phyloP scores from a whole-genome alignment of 2,888 invertebrate genomes.

The Agriotes lineatus region DNA sequence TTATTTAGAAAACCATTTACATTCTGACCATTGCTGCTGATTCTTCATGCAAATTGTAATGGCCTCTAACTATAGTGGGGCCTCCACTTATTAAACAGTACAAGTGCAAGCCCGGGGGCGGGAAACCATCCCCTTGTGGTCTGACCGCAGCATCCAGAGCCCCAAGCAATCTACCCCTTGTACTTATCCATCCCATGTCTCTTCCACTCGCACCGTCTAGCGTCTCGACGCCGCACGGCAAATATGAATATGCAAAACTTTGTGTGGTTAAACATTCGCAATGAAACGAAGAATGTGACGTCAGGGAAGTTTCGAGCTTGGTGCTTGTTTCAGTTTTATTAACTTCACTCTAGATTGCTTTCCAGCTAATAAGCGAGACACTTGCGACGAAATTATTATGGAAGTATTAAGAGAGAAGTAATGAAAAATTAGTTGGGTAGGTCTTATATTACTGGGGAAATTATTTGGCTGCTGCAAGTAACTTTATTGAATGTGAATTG shows the following conservation, averaged over 20 bases:
- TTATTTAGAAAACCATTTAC: slow-evolving; percentile 22
- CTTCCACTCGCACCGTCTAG: not conserved
- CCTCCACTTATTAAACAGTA: slow-evolving; percentile 47
- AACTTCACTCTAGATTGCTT: too few species aligned
- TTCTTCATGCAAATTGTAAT: slow-evolving; percentile 49
- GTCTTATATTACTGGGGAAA: too few species aligned
- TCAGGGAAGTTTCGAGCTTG: not conserved
- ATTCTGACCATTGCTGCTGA: slow-evolving; percentile 37
- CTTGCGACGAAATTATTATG: too few species aligned
- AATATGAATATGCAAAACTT: slow-evolving; percentile 45
- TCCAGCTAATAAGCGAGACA: too few species aligned
- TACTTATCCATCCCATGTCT: slow-evolving; percentile 13
- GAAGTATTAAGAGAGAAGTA: too few species aligned
- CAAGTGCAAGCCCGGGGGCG: slow-evolving; percentile 46
- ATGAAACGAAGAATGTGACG: slow-evolving; percentile 21
- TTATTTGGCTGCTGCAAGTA: too few species aligned
- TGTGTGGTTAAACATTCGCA: slow-evolving; percentile 30
- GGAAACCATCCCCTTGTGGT: slow-evolving; percentile 49
- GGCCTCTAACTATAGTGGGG: slow-evolving; percentile 45
- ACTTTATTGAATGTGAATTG: too few species aligned
- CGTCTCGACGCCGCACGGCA: slow-evolving; percentile 28
- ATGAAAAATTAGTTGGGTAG: too few species aligned
- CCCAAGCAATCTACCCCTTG: slow-evolving; percentile 49
- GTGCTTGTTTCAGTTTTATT: too few species aligned
- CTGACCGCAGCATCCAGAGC: slow-evolving; percentile 50